Conservation (phyloP, 2,113 vertebrate species). For the Pituophis catenifer region DNA sequence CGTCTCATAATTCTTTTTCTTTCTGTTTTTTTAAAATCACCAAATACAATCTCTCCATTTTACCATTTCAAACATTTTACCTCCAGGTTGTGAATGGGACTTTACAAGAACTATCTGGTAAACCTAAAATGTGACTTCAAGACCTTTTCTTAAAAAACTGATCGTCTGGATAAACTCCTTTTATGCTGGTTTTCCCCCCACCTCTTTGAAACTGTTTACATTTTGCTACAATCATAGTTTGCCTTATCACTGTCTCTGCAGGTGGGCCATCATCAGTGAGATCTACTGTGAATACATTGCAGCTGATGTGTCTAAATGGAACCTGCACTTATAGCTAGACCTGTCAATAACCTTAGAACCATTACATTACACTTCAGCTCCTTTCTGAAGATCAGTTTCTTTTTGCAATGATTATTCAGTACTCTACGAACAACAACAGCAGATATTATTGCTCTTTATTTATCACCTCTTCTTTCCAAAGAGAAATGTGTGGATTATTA, state of each 20-base stretch:
- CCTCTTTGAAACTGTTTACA: constrained; percentile 70
- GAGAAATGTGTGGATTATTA: constrained; percentile 44
- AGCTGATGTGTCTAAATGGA: constrained; percentile 71
- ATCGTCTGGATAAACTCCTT: constrained; percentile 17
- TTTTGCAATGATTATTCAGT: constrained; percentile 71
- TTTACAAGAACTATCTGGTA: background rate
- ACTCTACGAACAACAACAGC: constrained; percentile 68
- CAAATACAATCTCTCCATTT: background rate
- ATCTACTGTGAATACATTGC: constrained; percentile 66
- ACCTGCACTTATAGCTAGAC: constrained; percentile 71
- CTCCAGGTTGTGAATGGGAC: background rate
- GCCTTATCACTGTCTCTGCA: constrained; percentile 71
- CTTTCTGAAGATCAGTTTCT: constrained; percentile 71
- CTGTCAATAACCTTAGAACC: constrained; percentile 70
- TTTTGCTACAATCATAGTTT: constrained; percentile 74
- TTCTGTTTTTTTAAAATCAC: background rate
- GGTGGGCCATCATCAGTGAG: constrained; percentile 72
- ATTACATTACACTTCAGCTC: constrained; percentile 69
- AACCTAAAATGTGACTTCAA: constrained; percentile 1
- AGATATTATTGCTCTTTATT: constrained; percentile 69
- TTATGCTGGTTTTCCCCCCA: constrained; percentile 51
- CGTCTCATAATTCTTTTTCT: background rate
- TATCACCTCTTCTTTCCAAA: constrained; percentile 61
- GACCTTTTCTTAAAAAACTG: background rate
- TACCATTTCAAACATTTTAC: background rate